phyloP scores from a whole-genome alignment of 2,888 invertebrate species.

The Acanthosepion pharaonis region DNA sequence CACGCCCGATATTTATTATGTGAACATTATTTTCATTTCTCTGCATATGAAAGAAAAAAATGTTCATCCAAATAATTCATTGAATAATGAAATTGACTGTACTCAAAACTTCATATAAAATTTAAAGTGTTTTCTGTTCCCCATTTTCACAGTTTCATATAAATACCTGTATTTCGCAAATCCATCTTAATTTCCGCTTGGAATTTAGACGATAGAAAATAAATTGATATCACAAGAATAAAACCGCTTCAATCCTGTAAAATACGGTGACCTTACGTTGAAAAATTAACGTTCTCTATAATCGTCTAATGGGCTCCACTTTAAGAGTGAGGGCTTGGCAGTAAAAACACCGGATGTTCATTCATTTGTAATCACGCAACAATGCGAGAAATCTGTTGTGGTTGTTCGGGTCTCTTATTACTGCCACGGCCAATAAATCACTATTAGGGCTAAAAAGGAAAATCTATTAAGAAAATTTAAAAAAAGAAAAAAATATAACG shows the following conservation, averaged over 20 bases:
- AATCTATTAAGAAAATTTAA: background rate
- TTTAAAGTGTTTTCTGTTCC: no score
- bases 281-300: background rate
- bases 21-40: no score
- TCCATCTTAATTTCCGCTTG: no score
- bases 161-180: no score
- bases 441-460: background rate
- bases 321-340: background rate
- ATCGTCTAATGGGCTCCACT: background rate
- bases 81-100: no score
- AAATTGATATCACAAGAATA: no score
- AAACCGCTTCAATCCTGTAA: background rate
- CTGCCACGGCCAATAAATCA: slow-evolving; percentile 17
- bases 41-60: no score
- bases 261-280: background rate
- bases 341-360: background rate
- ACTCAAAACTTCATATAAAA: no score
- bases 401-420: background rate
- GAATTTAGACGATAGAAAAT: no score
- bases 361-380: slow-evolving; percentile 12
- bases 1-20: no score
- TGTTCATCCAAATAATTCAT: no score
- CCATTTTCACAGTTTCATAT: no score
- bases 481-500: background rate
- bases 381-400: background rate